A percentile compares a stretch with the other conserved stretches of the same genome.
These are phyloP conservation scores for Barnardius zonarius DNA, from an alignment of 2,113 vertebrate genomes.

Conservation along the genomic window DNA sequence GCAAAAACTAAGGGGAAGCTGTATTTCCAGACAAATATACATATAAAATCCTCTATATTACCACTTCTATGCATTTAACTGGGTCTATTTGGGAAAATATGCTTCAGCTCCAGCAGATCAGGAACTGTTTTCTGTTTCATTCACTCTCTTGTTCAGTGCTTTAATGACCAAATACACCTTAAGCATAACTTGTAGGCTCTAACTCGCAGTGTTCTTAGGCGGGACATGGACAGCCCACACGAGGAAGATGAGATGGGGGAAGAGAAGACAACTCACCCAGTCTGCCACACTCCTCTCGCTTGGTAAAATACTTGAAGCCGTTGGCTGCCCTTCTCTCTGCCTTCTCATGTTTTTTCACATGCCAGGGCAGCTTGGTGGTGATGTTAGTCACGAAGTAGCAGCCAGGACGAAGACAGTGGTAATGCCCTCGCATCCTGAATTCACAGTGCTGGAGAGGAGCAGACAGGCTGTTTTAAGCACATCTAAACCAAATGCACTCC, in stretches of 20 bases:
- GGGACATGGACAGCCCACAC: background rate
- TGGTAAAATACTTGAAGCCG: slow-evolving; percentile 98
- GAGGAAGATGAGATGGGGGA: background rate
- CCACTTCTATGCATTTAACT: background rate
- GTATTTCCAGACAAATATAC: background rate
- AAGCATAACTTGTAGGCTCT: background rate
- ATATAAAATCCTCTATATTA: background rate
- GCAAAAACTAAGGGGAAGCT: background rate
- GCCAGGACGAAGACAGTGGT: slow-evolving; percentile 93
- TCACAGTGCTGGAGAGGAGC: slow-evolving; percentile 86
- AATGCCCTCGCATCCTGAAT: slow-evolving; percentile 97
- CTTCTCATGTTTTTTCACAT: slow-evolving; percentile 98
- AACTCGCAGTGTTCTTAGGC: background rate
- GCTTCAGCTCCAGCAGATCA: background rate
- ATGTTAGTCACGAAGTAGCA: slow-evolving; percentile 99
- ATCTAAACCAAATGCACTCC: background rate
- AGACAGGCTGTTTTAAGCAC: background rate
- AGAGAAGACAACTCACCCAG: slow-evolving; percentile 76
- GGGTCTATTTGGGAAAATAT: background rate
- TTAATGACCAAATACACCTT: background rate
- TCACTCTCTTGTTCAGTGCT: background rate
- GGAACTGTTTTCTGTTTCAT: background rate
- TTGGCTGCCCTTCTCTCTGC: slow-evolving; percentile 96
- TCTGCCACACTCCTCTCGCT: slow-evolving; percentile 93
- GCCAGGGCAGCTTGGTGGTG: slow-evolving; percentile 99